Percentiles rank a stretch among this genome's conserved stretches.
These are phyloP conservation scores for Campoletis sonorensis DNA, from an alignment of 1,140 invertebrate species.

Conservation along the genomic window DNA sequence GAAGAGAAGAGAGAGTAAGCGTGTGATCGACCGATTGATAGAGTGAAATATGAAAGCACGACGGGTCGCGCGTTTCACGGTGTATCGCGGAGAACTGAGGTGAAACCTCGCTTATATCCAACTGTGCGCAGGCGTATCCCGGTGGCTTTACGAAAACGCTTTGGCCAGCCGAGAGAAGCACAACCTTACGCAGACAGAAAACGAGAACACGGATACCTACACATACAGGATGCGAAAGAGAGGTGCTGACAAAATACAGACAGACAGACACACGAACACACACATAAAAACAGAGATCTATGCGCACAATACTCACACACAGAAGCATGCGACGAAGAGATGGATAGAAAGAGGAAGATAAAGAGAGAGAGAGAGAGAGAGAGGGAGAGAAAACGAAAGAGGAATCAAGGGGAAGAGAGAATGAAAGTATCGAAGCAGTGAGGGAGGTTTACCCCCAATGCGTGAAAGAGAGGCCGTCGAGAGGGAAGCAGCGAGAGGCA, in stretches of 20 bases:
- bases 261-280: neutral
- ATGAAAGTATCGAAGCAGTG: conserved; percentile 1
- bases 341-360: neutral
- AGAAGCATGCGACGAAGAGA: neutral
- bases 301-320: neutral
- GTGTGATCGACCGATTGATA: conserved; percentile 46
- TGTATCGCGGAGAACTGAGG: conserved; percentile 68
- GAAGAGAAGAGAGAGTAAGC: conserved; percentile 16
- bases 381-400: conserved; percentile 13
- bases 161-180: conserved; percentile 34
- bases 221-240: neutral
- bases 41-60: conserved; percentile 56
- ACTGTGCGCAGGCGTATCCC: conserved; percentile 59
- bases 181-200: conserved; percentile 24
- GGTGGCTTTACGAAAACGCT: conserved; percentile 40
- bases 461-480: neutral
- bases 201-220: conserved; percentile 8
- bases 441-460: conserved; percentile 9
- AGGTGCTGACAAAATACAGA: neutral
- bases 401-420: conserved; percentile 8
- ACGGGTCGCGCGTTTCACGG: conserved; percentile 66
- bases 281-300: neutral
- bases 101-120: conserved; percentile 55
- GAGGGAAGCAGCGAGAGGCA: neutral
- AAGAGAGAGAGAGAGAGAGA: too few species aligned